Evolutionary conservation across 2,797 vertebrate genomes (phyloP), one percentile per base, ranked within the genome.

Genomic region (Crenuchus spilurus): DNA sequence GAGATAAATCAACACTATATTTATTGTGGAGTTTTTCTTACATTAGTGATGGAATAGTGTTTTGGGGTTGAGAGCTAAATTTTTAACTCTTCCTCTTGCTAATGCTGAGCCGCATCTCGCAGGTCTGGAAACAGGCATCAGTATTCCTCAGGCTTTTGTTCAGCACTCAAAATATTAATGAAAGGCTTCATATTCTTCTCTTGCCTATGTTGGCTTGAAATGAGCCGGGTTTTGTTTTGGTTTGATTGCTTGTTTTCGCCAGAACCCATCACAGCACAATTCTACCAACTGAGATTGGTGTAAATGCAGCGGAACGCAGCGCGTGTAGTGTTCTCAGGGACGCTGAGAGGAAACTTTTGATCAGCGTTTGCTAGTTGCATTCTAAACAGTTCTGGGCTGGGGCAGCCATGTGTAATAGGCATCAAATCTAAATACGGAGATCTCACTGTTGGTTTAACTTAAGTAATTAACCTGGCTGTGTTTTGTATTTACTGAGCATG

Each of bases 11-110:
- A n/a, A n/a, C n/a, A n/a, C n/a, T n/a, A n/a, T n/a, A n/a, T n/a
- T n/a, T n/a, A n/a, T n/a, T n/a, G n/a, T n/a, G n/a, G n/a, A n/a
- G n/a, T n/a, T n/a, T n/a, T n/a, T n/a, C n/a, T n/a, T n/a, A n/a
- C n/a, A n/a, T n/a, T n/a, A n/a, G n/a, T n/a, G n/a, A n/a, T n/a
- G n/a, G n/a, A n/a, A n/a, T n/a, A n/a, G n/a, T n/a, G n/a, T n/a
- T n/a, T n/a, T n/a, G n/a, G n/a, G n/a, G n/a, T n/a, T n/a, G n/a
- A n/a, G n/a, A 61, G 14, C 44, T 68, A 42, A 63, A 80, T 68
- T 57, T 77, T 71, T 80, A 30, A 72, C n/a, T 66, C 13, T 44
- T 37, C 35, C 65, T 67, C 48, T 77, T 66, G 39, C 26, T 57
- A 66, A 62, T 71, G 41, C 62, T 57, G 28, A 46, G 46, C 20